Evolutionary conservation across 2,113 vertebrate genomes (phyloP).

Genomic region (Daboia siamensis): DNA sequence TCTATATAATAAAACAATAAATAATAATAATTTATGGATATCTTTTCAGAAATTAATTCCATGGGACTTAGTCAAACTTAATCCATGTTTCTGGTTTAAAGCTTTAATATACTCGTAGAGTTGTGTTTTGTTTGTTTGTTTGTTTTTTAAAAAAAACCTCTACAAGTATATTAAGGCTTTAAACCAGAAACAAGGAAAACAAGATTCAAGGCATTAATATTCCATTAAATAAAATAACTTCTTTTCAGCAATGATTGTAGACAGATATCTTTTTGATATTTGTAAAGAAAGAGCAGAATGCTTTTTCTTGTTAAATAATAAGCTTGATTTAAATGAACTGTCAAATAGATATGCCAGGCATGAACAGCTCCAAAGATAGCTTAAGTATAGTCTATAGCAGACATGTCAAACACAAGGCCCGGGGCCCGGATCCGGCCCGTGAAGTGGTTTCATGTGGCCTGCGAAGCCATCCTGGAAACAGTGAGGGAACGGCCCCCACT

Average conservation of each 20-base stretch:
- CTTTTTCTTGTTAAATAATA: neutral
- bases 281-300: neutral
- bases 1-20: no score
- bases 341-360: neutral
- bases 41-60: neutral
- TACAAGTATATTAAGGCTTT: neutral
- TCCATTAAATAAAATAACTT: neutral
- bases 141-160: neutral
- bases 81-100: neutral
- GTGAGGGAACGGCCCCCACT: no score
- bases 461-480: no score
- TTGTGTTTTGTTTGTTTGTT: no score
- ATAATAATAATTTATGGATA: neutral
- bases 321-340: neutral
- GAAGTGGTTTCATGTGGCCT: no score
- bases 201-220: neutral
- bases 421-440: no score
- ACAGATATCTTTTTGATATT: neutral
- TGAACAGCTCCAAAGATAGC: neutral
- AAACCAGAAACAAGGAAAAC: neutral
- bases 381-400: neutral
- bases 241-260: neutral
- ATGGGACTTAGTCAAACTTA: neutral
- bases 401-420: no score
- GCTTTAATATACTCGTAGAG: no score